phyloP scores from a whole-genome alignment of 2,797 vertebrate genomes.

The Austrolebias charrua region DNA sequence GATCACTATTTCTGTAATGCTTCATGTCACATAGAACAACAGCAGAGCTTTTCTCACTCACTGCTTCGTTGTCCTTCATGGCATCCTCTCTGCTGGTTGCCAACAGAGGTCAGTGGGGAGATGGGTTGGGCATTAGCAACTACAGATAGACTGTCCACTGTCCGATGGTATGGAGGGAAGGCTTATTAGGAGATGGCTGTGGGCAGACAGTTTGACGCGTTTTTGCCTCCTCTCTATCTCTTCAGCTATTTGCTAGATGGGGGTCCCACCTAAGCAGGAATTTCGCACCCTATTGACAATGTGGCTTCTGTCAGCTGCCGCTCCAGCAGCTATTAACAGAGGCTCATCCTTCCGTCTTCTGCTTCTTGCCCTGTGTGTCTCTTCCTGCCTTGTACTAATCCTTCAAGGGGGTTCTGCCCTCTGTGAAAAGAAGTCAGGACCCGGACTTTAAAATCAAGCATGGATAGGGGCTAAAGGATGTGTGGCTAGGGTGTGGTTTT shows the following conservation, averaged over 20 bases:
- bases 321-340: slow-evolving; percentile 62
- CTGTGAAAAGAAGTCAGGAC: slow-evolving; percentile 53
- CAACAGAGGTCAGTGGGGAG: slow-evolving; percentile 58
- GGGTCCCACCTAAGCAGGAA: slow-evolving; percentile 73
- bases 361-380: slow-evolving; percentile 35
- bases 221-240: slow-evolving; percentile 51
- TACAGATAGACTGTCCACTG: slow-evolving; percentile 63
- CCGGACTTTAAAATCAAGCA: slow-evolving; percentile 32
- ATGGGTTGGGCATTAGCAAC: slow-evolving; percentile 58
- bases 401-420: slow-evolving; percentile 42
- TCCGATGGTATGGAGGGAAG: slow-evolving; percentile 54
- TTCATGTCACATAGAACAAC: slow-evolving; percentile 37
- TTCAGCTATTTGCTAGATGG: slow-evolving; percentile 70
- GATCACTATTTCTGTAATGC: slow-evolving; percentile 28
- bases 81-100: slow-evolving; percentile 36
- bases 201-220: slow-evolving; percentile 72
- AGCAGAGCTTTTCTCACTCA: slow-evolving; percentile 16
- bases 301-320: slow-evolving; percentile 77
- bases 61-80: slow-evolving; percentile 41
- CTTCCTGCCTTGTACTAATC: slow-evolving; percentile 39
- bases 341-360: slow-evolving; percentile 61
- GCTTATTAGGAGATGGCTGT: slow-evolving; percentile 57
- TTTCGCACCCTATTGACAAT: slow-evolving; percentile 80
- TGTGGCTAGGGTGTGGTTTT: slow-evolving; percentile 44
- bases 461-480: slow-evolving; percentile 39